Conservation (phyloP, 2,113 vertebrate species). For the Sylvilagus bachmani region DNA sequence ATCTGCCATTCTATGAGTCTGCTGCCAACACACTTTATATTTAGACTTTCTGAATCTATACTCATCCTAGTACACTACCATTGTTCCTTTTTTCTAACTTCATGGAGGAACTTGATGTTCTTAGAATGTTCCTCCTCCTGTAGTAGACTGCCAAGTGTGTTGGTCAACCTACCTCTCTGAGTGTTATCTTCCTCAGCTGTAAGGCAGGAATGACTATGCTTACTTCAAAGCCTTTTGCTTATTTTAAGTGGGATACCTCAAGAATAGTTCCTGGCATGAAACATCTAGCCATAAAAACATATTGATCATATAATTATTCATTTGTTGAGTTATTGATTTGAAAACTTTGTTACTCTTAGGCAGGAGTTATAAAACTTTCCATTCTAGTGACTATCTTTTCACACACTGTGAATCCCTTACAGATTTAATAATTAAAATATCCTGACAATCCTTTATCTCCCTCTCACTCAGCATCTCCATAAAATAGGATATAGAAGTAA, state of each 20-base stretch:
- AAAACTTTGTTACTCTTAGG: background rate
- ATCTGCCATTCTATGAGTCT: too few relatives aligned
- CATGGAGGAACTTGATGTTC: background rate
- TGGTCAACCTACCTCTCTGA: background rate
- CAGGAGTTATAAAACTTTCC: background rate
- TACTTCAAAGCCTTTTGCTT: background rate
- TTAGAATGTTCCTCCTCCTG: background rate
- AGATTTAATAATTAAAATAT: background rate
- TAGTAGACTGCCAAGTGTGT: background rate
- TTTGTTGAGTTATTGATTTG: background rate
- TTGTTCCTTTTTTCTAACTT: background rate
- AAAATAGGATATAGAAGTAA: background rate
- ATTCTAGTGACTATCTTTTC: background rate
- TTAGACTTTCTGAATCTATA: background rate
- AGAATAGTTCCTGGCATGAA: background rate
- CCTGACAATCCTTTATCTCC: background rate
- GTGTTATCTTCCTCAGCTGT: background rate
- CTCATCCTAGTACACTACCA: background rate
- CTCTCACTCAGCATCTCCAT: background rate
- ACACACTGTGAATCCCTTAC: background rate
- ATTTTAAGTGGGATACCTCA: background rate
- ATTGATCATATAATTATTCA: constrained; percentile 10
- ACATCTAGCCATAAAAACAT: background rate
- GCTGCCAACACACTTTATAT: background rate
- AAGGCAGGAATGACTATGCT: constrained; percentile 4